Evolutionary conservation across 2,888 invertebrate species (phyloP).

Genomic region (Caenorhabditis macrosperma): DNA sequence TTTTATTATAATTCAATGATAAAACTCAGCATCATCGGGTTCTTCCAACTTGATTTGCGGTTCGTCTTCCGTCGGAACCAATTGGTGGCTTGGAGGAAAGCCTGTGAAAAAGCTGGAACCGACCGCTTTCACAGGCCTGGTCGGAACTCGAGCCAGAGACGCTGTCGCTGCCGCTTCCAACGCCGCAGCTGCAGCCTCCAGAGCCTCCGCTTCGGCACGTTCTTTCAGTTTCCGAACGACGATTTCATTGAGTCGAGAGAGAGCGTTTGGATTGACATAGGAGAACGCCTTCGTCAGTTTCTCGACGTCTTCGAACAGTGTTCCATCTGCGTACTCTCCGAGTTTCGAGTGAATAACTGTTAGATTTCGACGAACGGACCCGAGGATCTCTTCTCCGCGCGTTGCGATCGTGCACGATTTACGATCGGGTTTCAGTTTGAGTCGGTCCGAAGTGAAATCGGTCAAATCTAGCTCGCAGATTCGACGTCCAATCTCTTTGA

Average conservation of each 20-base stretch:
- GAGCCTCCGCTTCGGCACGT: neutral
- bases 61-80: neutral
- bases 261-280: neutral
- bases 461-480: conserved; percentile 7
- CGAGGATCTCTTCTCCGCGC: conserved; percentile 21
- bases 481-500: conserved; percentile 29
- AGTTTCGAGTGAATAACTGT: conserved; percentile 4
- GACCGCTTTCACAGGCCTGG: no score
- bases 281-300: conserved; percentile 4
- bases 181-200: neutral
- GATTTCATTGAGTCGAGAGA: neutral
- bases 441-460: conserved; percentile 13
- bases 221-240: conserved; percentile 13
- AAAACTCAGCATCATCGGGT: neutral
- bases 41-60: neutral
- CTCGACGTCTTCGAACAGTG: conserved; percentile 35
- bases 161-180: no score
- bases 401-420: conserved; percentile 1
- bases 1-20: no score
- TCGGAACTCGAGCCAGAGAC: no score
- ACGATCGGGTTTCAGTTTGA: neutral
- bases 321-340: conserved; percentile 22
- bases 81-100: no score
- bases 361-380: conserved; percentile 12
- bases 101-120: no score